Conservation (phyloP, 2,888 invertebrate species). For the Microctonus brassicae region DNA sequence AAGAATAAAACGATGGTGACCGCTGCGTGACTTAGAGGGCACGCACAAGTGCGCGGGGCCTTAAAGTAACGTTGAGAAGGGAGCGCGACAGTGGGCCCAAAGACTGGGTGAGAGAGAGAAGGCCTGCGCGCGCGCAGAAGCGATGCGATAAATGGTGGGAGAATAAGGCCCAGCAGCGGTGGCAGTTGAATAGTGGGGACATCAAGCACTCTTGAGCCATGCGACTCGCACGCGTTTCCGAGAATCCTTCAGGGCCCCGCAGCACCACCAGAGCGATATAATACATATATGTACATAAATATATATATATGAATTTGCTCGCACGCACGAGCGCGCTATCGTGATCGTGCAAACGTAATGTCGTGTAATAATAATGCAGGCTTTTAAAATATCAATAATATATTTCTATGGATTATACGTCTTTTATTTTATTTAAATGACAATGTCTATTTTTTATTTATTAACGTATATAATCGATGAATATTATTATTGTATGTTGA, state of each 20-base stretch:
- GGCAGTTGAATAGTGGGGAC: background rate
- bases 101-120: too few species aligned
- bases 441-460: background rate
- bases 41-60: background rate
- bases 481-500: too few species aligned
- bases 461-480: too few species aligned
- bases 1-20: background rate
- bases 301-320: slow-evolving; percentile 6
- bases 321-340: slow-evolving; percentile 15
- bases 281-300: too few species aligned
- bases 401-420: background rate
- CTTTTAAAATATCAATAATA: background rate
- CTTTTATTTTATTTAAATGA: background rate
- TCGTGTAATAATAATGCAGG: background rate
- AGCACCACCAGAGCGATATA: background rate
- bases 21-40: background rate
- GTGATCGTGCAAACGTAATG: slow-evolving; percentile 3
- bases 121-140: too few species aligned
- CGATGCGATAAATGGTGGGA: too few species aligned
- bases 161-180: background rate
- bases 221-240: slow-evolving; percentile 12
- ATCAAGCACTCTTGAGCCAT: background rate
- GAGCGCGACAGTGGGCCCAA: too few species aligned
- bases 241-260: slow-evolving; percentile 1
- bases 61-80: too few species aligned